Conservation (phyloP, 1,140 invertebrate genomes). For the Eupeodes corollae region DNA sequence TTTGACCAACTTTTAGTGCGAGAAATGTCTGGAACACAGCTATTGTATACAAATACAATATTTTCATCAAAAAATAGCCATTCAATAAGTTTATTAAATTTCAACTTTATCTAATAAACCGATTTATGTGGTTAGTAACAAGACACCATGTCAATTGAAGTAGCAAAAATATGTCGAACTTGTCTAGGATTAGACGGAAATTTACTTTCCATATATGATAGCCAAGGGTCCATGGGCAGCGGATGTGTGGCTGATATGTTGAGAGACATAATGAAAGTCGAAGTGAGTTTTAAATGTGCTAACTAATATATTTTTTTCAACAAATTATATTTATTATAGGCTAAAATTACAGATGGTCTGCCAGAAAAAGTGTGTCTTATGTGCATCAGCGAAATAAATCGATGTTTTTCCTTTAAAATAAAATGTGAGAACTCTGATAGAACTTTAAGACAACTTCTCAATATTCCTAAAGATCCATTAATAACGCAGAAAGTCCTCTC, state of each 20-base stretch:
- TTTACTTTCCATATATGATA: slow-evolving; percentile 28
- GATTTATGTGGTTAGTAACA: no score
- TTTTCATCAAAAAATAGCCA: no score
- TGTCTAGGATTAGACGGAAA: slow-evolving; percentile 21
- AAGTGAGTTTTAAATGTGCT: slow-evolving; percentile 14
- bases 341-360: slow-evolving; percentile 19
- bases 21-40: no score
- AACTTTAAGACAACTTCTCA: slow-evolving; percentile 23
- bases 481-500: neutral
- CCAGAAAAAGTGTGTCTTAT: slow-evolving; percentile 26
- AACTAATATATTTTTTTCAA: neutral
- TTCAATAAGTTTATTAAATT: no score
- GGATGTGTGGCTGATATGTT: slow-evolving; percentile 29
- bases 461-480: neutral
- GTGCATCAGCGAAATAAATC: slow-evolving; percentile 32
- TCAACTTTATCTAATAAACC: no score
- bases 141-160: neutral
- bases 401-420: slow-evolving; percentile 29
- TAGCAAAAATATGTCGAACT: slow-evolving; percentile 29
- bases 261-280: slow-evolving; percentile 21
- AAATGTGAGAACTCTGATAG: slow-evolving; percentile 30
- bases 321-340: slow-evolving; percentile 9
- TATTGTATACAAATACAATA: no score
- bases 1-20: no score
- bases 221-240: slow-evolving; percentile 5